Conservation (phyloP, 2,113 vertebrate genomes). For the Dicerorhinus sumatrensis region DNA sequence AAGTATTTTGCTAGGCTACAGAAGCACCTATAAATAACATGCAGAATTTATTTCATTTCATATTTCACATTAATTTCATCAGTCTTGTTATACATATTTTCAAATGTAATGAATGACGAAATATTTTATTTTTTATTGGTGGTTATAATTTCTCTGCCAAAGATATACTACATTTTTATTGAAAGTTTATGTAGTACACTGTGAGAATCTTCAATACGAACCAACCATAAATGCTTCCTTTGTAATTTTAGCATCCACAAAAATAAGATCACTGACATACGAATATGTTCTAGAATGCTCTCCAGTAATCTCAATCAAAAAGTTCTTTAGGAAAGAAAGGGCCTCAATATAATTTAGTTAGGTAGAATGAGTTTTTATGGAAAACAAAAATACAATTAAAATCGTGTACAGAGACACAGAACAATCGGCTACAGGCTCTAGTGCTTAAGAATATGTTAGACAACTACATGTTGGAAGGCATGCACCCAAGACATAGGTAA, state of each 20-base stretch:
- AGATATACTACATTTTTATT: background rate
- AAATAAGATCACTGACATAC: background rate
- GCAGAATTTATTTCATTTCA: background rate
- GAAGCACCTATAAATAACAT: background rate
- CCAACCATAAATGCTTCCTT: background rate
- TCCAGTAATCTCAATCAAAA: background rate
- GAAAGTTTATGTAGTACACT: background rate
- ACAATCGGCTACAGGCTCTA: background rate
- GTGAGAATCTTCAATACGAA: background rate
- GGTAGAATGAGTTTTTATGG: background rate
- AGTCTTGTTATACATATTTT: background rate
- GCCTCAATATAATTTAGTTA: background rate
- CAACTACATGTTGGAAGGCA: background rate
- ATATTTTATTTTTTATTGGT: background rate
- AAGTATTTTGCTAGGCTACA: background rate
- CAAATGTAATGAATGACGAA: background rate
- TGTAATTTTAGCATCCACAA: background rate
- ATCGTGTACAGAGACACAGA: background rate
- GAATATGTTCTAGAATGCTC: background rate
- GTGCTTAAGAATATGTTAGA: background rate
- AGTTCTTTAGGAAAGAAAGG: background rate
- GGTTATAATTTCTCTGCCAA: background rate
- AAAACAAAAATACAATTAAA: slow-evolving; percentile 41
- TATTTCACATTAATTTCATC: slow-evolving; percentile 30
- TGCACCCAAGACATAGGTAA: background rate